These are phyloP conservation scores for Ochlodes sylvanus DNA, from an alignment of 2,888 invertebrate species.

Conservation along the genomic window DNA sequence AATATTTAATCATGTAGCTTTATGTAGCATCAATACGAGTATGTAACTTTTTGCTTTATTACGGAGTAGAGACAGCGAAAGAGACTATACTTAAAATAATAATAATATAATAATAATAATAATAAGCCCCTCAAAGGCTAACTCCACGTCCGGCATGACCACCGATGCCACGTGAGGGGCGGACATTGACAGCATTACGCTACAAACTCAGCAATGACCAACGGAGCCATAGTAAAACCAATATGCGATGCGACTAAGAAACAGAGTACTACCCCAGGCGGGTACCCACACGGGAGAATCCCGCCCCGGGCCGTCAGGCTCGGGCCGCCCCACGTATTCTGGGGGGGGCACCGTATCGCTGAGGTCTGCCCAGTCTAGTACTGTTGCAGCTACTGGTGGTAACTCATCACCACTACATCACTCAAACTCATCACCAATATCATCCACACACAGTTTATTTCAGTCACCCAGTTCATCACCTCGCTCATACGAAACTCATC, in stretches of 20 bases:
- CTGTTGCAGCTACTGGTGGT: constrained; percentile 21
- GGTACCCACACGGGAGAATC: constrained; percentile 18
- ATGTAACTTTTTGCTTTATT: too few relatives aligned
- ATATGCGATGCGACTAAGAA: constrained; percentile 29
- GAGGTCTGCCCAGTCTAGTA: constrained; percentile 18
- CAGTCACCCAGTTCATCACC: constrained; percentile 1
- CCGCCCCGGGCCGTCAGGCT: constrained; percentile 4
- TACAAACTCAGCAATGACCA: neutral
- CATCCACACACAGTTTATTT: neutral
- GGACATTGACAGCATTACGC: neutral
- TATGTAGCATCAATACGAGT: too few relatives aligned
- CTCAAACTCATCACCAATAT: neutral
- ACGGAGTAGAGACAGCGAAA: too few relatives aligned
- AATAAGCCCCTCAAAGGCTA: constrained; percentile 1
- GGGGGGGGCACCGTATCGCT: constrained; percentile 29
- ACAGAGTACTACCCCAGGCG: constrained; percentile 20
- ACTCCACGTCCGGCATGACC: constrained; percentile 4
- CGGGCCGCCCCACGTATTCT: constrained; percentile 24
- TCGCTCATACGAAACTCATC: neutral
- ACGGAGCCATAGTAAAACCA: constrained; percentile 27
- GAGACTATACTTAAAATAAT: too few relatives aligned
- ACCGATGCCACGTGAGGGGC: constrained; percentile 3
- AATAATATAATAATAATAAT: constrained; percentile 15
- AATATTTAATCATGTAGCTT: too few relatives aligned
- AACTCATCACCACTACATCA: neutral